Conservation (phyloP, 2,797 vertebrate species). For the Eidolon dupreanum region DNA sequence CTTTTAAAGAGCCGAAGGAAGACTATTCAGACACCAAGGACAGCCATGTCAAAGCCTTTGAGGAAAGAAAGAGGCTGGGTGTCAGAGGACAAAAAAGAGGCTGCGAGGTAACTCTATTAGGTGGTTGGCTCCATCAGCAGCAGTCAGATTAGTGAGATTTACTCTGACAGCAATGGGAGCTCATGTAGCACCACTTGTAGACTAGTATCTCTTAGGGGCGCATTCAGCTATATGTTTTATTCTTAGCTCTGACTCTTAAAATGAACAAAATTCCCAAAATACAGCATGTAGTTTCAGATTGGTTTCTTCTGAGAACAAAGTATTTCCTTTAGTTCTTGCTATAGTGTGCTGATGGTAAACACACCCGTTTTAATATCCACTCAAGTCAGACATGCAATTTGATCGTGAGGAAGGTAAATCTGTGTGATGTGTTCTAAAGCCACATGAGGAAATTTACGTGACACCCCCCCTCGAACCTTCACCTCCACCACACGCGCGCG, state of each 20-base stretch:
- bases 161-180: background rate
- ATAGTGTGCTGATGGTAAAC: background rate
- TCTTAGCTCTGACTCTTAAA: background rate
- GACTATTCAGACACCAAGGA: background rate
- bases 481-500: background rate
- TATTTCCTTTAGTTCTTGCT: background rate
- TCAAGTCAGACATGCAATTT: background rate
- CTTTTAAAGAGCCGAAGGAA: background rate
- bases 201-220: background rate
- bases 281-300: background rate
- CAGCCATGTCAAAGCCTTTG: background rate
- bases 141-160: background rate
- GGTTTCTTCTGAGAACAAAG: background rate
- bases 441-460: background rate
- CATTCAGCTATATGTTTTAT: background rate
- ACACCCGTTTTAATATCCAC: background rate
- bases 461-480: background rate
- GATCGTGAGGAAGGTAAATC: background rate
- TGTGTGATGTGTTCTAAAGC: background rate
- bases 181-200: background rate
- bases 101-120: background rate
- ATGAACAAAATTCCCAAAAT: background rate
- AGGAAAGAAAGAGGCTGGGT: background rate
- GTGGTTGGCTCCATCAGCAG: accelerated
- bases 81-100: background rate